phyloP scores from a whole-genome alignment of 2,888 invertebrate genomes.

The Lasioglossum oenotherae region DNA sequence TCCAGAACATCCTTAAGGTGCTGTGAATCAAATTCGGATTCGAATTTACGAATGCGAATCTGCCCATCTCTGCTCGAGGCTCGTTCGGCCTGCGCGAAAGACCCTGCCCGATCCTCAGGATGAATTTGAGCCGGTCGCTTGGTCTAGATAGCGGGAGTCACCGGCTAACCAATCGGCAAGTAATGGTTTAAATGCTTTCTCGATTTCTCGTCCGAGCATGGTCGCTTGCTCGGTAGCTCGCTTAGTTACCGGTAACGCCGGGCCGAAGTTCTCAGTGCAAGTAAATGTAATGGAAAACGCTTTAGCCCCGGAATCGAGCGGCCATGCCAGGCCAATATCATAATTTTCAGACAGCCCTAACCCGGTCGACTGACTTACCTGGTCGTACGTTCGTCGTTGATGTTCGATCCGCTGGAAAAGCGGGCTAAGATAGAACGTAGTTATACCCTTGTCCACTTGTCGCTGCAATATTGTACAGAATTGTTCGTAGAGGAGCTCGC shows the following conservation, averaged over 20 bases:
- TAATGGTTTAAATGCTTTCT: slow-evolving; percentile 75
- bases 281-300: slow-evolving; percentile 71
- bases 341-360: slow-evolving; percentile 44
- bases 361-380: slow-evolving; percentile 24
- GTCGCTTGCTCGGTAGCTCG: slow-evolving; percentile 35
- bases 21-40: no score
- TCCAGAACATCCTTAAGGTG: no score
- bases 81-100: background rate
- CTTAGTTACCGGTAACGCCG: slow-evolving; percentile 51
- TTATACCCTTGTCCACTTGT: background rate
- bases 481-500: background rate
- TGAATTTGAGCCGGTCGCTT: slow-evolving; percentile 8
- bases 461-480: background rate
- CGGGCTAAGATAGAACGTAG: slow-evolving; percentile 2
- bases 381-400: slow-evolving; percentile 1
- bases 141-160: slow-evolving; percentile 5
- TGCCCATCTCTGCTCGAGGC: no score
- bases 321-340: slow-evolving; percentile 39
- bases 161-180: slow-evolving; percentile 63
- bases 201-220: slow-evolving; percentile 68
- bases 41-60: no score
- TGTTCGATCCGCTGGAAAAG: slow-evolving; percentile 32
- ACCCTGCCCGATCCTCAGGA: background rate
- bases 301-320: slow-evolving; percentile 33
- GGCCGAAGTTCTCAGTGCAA: slow-evolving; percentile 29